Evolutionary conservation across 2,888 invertebrate genomes (phyloP).

Genomic region (Eupsilia transversa): DNA sequence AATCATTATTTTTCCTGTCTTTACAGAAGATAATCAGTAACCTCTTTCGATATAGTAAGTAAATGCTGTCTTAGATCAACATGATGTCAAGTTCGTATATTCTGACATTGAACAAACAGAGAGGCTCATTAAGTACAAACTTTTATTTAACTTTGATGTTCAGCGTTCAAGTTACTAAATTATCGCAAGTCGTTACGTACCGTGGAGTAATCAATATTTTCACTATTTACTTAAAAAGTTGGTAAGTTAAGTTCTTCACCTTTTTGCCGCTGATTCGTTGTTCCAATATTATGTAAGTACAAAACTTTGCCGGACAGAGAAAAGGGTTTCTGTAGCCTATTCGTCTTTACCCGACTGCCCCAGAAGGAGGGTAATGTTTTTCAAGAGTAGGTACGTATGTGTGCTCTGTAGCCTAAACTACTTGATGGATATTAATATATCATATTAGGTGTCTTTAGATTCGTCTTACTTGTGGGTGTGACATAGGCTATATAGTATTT

Average conservation of each 20-base stretch:
- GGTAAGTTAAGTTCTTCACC: conserved; percentile 31
- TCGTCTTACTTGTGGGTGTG: too few species aligned
- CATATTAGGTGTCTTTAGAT: too few species aligned
- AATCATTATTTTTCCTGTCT: too few species aligned
- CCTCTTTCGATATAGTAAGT: too few species aligned
- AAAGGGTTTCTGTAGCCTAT: conserved; percentile 5
- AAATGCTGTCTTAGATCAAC: neutral
- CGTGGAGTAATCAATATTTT: conserved; percentile 44
- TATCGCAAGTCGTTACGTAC: conserved; percentile 24
- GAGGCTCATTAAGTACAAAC: conserved; percentile 15
- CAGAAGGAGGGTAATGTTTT: too few species aligned
- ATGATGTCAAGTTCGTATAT: neutral
- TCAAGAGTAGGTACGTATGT: too few species aligned
- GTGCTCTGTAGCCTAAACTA: too few species aligned
- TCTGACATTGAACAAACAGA: conserved; percentile 7
- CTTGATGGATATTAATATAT: too few species aligned
- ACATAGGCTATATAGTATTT: too few species aligned
- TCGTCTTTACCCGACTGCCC: too few species aligned
- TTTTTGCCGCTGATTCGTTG: conserved; percentile 23
- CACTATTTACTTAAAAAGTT: conserved; percentile 40
- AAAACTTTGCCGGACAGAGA: conserved; percentile 18
- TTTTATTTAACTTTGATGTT: conserved; percentile 1
- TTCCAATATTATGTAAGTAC: conserved; percentile 35
- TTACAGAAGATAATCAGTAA: too few species aligned
- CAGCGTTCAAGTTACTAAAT: conserved; percentile 34